Evolutionary conservation across 2,888 invertebrate genomes (phyloP), one percentile per base, ranked within the genome.

Genomic region (Dinocampus coccinellae): DNA sequence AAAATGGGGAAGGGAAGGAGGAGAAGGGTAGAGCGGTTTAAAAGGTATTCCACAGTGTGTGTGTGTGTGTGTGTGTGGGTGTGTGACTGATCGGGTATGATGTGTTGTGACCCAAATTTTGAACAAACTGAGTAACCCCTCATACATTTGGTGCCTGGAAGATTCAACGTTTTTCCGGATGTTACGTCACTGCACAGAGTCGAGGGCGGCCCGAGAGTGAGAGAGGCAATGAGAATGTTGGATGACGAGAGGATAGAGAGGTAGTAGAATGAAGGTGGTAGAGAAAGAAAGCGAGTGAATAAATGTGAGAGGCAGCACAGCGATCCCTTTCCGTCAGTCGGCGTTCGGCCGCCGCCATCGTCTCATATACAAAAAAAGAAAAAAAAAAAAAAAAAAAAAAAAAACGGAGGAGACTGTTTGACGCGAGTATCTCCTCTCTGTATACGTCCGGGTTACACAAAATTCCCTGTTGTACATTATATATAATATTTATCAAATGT

Each of bases 291-390:
- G 64, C 64, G 61, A 34, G 55, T 55, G 61, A 64, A 42, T 20
- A 29, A 69, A 62, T 60, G 34, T 22, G 60, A 68, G 36, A 58
- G 60, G 39, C 33, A 33, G 63, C 64, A 57, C 63, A 58, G 39
- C 55, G 61, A 66, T 71, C 71, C 66, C 71, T 71, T 80, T 81
- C 79, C 83, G 82, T 83, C 85, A 86, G 87, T 86, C 84, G 85
- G 86, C 83, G 85, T 84, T 85, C 85, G 85, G 82, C 86, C 84
- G 85, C 82, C 87, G 85, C 85, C 84, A 86, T 86, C 85, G 85
- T 85, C 83, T 82, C 55, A 85, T 85, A 85, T 75, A 70, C 72
- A 68, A 75, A 65, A 71, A n/a, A n/a, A n/a, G n/a, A n/a, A n/a
- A n/a, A n/a, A n/a, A n/a, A n/a, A n/a, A n/a, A n/a, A n/a, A n/a